Percentiles rank a stretch among this genome's conserved stretches.
phyloP scores from a whole-genome alignment of 2,113 vertebrate species.

The Megaleporinus macrocephalus region DNA sequence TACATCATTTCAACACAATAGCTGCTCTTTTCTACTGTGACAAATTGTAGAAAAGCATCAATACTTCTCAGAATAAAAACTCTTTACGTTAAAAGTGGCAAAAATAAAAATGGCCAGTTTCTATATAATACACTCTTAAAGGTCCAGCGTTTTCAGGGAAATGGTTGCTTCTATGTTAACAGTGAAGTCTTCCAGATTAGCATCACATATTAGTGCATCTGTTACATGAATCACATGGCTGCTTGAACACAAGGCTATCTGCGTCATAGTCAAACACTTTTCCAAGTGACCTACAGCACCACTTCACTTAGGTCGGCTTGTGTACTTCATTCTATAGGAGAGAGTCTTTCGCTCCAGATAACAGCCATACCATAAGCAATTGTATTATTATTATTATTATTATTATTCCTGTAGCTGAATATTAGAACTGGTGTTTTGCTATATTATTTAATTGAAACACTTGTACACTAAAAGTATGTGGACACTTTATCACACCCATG shows the following conservation, averaged over 20 bases:
- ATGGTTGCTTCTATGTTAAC: background rate
- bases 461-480: no score
- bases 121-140: background rate
- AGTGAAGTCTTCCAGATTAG: background rate
- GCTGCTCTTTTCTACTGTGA: no score
- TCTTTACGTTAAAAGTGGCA: no score
- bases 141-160: background rate
- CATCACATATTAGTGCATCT: background rate
- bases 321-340: background rate
- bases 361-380: background rate
- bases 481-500: no score
- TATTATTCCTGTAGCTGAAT: background rate
- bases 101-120: background rate
- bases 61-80: no score
- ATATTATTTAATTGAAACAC: no score
- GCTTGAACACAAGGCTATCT: background rate
- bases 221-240: background rate
- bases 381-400: no score
- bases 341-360: background rate
- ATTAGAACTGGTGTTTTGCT: background rate
- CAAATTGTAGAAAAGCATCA: no score
- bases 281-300: background rate
- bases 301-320: slow-evolving; percentile 3
- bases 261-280: background rate
- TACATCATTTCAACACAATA: no score